Conservation (phyloP, 2,797 vertebrate genomes). For the Dipus sagitta region DNA sequence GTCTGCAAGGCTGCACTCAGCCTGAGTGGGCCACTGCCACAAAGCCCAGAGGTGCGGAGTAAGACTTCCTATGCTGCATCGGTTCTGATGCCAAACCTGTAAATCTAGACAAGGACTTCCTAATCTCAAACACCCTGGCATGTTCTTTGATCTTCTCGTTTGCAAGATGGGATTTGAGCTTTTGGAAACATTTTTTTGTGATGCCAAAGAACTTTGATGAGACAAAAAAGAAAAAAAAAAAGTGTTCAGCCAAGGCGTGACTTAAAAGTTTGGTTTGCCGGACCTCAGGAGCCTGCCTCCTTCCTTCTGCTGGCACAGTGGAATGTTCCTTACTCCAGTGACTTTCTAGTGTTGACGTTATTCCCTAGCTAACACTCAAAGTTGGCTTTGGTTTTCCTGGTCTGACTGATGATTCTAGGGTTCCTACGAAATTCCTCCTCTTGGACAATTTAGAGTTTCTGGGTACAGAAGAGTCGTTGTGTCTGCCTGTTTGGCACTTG, state of each 20-base stretch:
- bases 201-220: background rate
- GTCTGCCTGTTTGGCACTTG: background rate
- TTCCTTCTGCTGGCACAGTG: background rate
- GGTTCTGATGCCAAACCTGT: slow-evolving; percentile 60
- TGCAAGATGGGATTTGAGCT: slow-evolving; percentile 2
- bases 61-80: background rate
- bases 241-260: background rate
- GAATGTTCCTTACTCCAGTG: background rate
- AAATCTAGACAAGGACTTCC: slow-evolving; percentile 39
- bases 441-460: slow-evolving; percentile 37
- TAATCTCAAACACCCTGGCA: background rate
- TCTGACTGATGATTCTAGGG: background rate
- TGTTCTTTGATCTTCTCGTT: slow-evolving; percentile 52
- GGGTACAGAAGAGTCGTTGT: slow-evolving; percentile 38
- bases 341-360: background rate
- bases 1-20: background rate
- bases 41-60: background rate
- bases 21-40: background rate
- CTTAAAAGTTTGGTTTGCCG: background rate
- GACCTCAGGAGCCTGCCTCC: background rate
- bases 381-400: slow-evolving; percentile 13
- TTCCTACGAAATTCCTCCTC: background rate
- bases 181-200: slow-evolving; percentile 27
- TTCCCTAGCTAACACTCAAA: slow-evolving; percentile 44
- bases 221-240: background rate